Conservation (phyloP, 1,140 invertebrate species). For the Gonatopus flavifemur region DNA sequence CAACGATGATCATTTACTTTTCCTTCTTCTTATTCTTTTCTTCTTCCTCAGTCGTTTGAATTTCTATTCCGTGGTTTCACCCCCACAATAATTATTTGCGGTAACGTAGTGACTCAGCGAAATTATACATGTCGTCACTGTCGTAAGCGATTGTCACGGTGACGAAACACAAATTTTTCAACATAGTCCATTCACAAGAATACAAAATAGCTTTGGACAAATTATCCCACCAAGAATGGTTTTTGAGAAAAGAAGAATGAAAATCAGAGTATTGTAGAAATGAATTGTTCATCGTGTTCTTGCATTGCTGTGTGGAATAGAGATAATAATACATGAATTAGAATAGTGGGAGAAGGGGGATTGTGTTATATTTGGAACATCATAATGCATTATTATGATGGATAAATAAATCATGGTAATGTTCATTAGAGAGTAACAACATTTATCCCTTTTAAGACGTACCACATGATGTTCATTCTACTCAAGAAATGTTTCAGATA, state of each 20-base stretch:
- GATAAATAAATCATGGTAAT: too few relatives aligned
- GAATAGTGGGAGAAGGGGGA: too few relatives aligned
- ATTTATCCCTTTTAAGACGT: too few relatives aligned
- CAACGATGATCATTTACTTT: slow-evolving; percentile 13
- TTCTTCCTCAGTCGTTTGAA: background rate
- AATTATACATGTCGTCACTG: background rate
- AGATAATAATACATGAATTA: too few relatives aligned
- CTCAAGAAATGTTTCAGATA: too few relatives aligned
- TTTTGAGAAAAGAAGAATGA: slow-evolving; percentile 3
- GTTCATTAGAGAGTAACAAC: too few relatives aligned
- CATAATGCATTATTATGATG: too few relatives aligned
- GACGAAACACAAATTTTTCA: too few relatives aligned
- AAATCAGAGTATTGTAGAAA: slow-evolving; percentile 18
- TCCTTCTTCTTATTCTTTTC: slow-evolving; percentile 7
- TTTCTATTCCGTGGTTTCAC: slow-evolving; percentile 1
- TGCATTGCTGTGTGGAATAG: slow-evolving; percentile 1
- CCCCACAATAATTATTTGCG: slow-evolving; percentile 21
- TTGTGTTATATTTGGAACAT: too few relatives aligned
- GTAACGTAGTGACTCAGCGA: slow-evolving; percentile 4
- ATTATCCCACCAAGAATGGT: slow-evolving; percentile 22
- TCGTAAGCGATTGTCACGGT: background rate
- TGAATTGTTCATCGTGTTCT: slow-evolving; percentile 12
- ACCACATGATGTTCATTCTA: too few relatives aligned
- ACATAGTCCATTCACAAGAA: too few relatives aligned
- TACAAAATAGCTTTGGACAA: slow-evolving; percentile 22